Evolutionary conservation across 2,888 invertebrate genomes (phyloP).

Genomic region (Drosophila colorata): DNA sequence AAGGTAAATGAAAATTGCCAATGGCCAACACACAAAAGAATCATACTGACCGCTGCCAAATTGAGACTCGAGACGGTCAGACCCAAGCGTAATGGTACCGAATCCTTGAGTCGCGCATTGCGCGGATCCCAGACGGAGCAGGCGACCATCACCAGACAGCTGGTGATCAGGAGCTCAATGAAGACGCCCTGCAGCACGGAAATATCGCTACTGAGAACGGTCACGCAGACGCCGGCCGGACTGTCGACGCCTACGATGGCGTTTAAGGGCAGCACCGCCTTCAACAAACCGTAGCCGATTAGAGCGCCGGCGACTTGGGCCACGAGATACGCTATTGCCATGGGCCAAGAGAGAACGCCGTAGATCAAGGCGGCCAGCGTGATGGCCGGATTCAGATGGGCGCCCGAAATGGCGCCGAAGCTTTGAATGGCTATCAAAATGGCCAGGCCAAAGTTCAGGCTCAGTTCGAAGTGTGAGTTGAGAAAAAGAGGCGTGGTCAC

Average conservation of each 20-base stretch:
- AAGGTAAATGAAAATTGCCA: not conserved
- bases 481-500: slow-evolving; percentile 77
- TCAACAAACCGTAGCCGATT: slow-evolving; percentile 89
- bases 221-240: slow-evolving; percentile 86
- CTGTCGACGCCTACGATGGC: slow-evolving; percentile 70
- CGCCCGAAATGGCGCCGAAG: slow-evolving; percentile 91
- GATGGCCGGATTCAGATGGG: slow-evolving; percentile 91
- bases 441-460: slow-evolving; percentile 87
- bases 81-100: slow-evolving; percentile 88
- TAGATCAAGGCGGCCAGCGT: slow-evolving; percentile 87
- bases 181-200: slow-evolving; percentile 87
- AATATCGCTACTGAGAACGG: slow-evolving; percentile 86
- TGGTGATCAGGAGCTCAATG: slow-evolving; percentile 88
- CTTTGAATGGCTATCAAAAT: slow-evolving; percentile 89
- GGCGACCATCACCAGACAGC: slow-evolving; percentile 88
- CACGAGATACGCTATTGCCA: slow-evolving; percentile 87
- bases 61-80: slow-evolving; percentile 88
- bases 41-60: slow-evolving; percentile 87
- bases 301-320: slow-evolving; percentile 89
- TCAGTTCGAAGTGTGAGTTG: slow-evolving; percentile 77
- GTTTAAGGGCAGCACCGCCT: slow-evolving; percentile 86
- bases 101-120: slow-evolving; percentile 88
- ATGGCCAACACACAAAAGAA: not conserved
- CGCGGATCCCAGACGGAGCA: slow-evolving; percentile 90
- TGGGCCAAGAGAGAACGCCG: slow-evolving; percentile 70